Conservation (phyloP, 2,888 invertebrate genomes). For the Drosophila birchii region DNA sequence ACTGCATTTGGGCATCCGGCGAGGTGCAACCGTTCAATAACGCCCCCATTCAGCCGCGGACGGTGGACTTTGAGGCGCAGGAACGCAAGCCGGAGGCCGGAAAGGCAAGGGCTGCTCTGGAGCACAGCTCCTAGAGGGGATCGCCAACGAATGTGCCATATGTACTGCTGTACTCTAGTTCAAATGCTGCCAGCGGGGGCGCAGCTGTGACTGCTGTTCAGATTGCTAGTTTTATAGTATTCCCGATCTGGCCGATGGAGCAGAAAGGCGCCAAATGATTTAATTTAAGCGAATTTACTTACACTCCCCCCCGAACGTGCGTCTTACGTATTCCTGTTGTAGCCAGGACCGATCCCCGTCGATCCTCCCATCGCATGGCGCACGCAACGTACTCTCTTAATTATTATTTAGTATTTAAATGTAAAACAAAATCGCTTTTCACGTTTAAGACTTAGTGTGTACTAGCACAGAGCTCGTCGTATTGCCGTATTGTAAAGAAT, state of each 20-base stretch:
- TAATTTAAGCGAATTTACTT: slow-evolving; percentile 69
- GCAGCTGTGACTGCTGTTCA: slow-evolving; percentile 34
- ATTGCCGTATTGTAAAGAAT: slow-evolving; percentile 44
- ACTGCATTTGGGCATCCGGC: slow-evolving; percentile 89
- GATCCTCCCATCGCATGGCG: slow-evolving; percentile 8
- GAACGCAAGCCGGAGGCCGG: slow-evolving; percentile 57
- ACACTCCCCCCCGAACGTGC: slow-evolving; percentile 35
- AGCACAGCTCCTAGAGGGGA: slow-evolving; percentile 62
- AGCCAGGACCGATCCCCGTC: slow-evolving; percentile 16
- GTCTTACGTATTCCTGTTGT: slow-evolving; percentile 35
- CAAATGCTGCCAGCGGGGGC: slow-evolving; percentile 15
- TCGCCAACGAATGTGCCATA: slow-evolving; percentile 61
- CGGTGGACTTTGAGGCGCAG: slow-evolving; percentile 63
- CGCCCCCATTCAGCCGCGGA: slow-evolving; percentile 43
- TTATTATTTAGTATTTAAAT: slow-evolving; percentile 77
- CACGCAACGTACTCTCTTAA: slow-evolving; percentile 73
- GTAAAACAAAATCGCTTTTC: slow-evolving; percentile 41
- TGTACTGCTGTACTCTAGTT: slow-evolving; percentile 40
- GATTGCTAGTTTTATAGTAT: slow-evolving; percentile 77
- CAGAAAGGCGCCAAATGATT: slow-evolving; percentile 51
- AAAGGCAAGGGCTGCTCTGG: slow-evolving; percentile 18
- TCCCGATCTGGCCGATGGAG: slow-evolving; percentile 54
- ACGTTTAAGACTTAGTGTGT: slow-evolving; percentile 36
- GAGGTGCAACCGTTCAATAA: slow-evolving; percentile 92
- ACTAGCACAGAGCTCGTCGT: slow-evolving; percentile 50